A percentile compares a stretch with the other conserved stretches of the same genome.
phyloP scores from a whole-genome alignment of 2,888 invertebrate genomes.

The Meliscaeva auricollis region DNA sequence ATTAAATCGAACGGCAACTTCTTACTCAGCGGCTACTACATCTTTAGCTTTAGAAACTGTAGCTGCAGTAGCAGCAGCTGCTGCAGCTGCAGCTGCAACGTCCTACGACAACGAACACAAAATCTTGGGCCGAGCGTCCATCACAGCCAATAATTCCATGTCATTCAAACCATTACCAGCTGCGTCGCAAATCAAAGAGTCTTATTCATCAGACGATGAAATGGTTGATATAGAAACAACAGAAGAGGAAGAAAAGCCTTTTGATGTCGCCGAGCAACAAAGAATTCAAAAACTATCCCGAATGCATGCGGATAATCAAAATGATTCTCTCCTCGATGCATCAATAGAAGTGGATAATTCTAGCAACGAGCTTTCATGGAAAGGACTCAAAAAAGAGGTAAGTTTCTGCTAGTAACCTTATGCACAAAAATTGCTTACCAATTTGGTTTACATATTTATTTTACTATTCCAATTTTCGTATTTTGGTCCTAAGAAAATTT shows the following conservation, averaged over 20 bases:
- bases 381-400: constrained; percentile 66
- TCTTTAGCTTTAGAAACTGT: constrained; percentile 62
- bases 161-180: constrained; percentile 17
- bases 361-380: constrained; percentile 58
- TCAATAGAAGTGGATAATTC: constrained; percentile 62
- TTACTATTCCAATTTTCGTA: too few relatives aligned
- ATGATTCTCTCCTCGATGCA: constrained; percentile 23
- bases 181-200: constrained; percentile 75
- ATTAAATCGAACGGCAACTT: constrained; percentile 45
- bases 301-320: constrained; percentile 26
- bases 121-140: constrained; percentile 23
- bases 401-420: background rate
- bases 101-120: constrained; percentile 78
- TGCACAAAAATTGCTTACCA: too few relatives aligned
- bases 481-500: too few relatives aligned
- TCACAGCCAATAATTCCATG: constrained; percentile 27
- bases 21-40: constrained; percentile 47
- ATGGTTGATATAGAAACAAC: constrained; percentile 95
- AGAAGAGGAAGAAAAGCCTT: constrained; percentile 87
- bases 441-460: too few relatives aligned
- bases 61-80: constrained; percentile 62
- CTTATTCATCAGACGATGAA: constrained; percentile 88
- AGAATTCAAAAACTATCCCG: constrained; percentile 29
- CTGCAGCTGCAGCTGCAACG: constrained; percentile 78
- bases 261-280: constrained; percentile 66